phyloP scores from a whole-genome alignment of 2,888 invertebrate genomes.

The Dasysyrphus tricinctus region DNA sequence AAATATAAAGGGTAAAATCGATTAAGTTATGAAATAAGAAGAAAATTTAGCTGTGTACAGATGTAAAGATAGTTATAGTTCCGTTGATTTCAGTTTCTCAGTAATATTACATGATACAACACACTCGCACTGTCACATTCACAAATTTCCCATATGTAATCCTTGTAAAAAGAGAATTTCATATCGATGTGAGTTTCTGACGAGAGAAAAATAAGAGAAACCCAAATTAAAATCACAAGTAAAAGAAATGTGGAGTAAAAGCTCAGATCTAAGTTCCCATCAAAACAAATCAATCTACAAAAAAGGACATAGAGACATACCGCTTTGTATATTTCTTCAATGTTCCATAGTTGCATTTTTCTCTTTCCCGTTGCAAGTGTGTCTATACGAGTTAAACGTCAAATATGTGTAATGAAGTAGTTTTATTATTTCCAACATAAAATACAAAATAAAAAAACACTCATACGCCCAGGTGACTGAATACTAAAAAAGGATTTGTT shows the following conservation, averaged over 20 bases:
- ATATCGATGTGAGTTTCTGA: background rate
- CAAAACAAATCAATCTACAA: slow-evolving; percentile 7
- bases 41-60: too few species aligned
- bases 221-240: background rate
- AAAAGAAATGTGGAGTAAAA: slow-evolving; percentile 5
- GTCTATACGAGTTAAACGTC: slow-evolving; percentile 18
- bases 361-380: slow-evolving; percentile 27
- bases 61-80: background rate
- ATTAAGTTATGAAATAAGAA: background rate
- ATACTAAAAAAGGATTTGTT: background rate
- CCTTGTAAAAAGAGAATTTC: background rate
- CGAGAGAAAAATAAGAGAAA: slow-evolving; percentile 16
- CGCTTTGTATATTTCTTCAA: background rate
- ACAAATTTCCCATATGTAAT: background rate
- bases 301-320: slow-evolving; percentile 18
- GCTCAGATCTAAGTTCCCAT: background rate
- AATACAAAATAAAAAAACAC: slow-evolving; percentile 12
- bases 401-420: slow-evolving; percentile 47
- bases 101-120: slow-evolving; percentile 18
- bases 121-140: background rate
- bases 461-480: slow-evolving; percentile 37
- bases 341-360: slow-evolving; percentile 15
- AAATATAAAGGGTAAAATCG: background rate
- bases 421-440: slow-evolving; percentile 32
- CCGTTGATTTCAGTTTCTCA: background rate